phyloP scores from a whole-genome alignment of 2,888 invertebrate genomes.

The Drosophila helvetica region DNA sequence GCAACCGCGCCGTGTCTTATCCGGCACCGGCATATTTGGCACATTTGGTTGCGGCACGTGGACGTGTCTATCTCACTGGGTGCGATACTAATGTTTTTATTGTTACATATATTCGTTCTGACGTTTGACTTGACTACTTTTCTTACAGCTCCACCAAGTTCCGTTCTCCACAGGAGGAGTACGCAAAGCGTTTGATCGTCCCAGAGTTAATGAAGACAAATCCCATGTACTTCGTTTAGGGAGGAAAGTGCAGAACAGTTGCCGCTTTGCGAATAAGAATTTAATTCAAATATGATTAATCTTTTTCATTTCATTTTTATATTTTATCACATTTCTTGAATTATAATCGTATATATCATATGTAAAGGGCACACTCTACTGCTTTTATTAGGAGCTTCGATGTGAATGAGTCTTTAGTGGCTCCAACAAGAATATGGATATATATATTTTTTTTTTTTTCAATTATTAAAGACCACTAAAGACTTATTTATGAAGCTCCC shows the following conservation, averaged over 20 bases:
- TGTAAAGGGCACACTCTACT: constrained; percentile 13
- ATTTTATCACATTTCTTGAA: constrained; percentile 66
- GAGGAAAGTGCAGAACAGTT: background rate
- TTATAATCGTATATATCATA: constrained; percentile 43
- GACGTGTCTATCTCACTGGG: constrained; percentile 83
- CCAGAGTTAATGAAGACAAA: constrained; percentile 85
- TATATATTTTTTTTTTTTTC: background rate
- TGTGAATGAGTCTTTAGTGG: background rate
- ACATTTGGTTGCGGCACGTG: constrained; percentile 92
- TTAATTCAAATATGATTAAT: constrained; percentile 8
- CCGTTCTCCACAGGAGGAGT: constrained; percentile 84
- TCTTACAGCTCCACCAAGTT: constrained; percentile 58
- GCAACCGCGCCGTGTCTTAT: constrained; percentile 92
- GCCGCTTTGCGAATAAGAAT: background rate
- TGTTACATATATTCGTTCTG: no score
- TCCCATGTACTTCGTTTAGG: constrained; percentile 90
- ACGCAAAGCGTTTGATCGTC: constrained; percentile 85
- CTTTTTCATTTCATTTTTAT: constrained; percentile 37
- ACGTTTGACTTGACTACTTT: background rate
- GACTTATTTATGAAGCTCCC: constrained; percentile 3
- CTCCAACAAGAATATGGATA: background rate
- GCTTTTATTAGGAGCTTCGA: constrained; percentile 7
- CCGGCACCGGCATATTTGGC: constrained; percentile 95
- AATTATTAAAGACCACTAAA: background rate
- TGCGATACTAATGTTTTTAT: constrained; percentile 39